Evolutionary conservation across 2,113 vertebrate genomes (phyloP), one percentile per base, ranked within the genome.

Genomic region (Chascanopsetta lugubris): DNA sequence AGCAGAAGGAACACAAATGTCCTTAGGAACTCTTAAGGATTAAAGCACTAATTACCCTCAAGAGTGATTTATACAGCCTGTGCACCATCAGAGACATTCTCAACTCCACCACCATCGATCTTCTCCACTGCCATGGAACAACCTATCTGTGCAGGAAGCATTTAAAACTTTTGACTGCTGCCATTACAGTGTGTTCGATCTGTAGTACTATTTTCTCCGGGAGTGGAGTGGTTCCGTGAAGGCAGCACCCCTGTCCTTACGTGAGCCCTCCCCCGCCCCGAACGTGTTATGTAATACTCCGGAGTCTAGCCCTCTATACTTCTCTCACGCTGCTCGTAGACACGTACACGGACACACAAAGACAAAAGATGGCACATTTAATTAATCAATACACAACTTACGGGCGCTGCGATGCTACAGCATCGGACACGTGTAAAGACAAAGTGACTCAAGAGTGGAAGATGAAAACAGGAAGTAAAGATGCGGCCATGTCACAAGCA

Each of bases 231-330:
- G 40, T 55, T 75, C 45, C 45, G 0, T 58, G 62, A 79, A 74
- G 40, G 63, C 60, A 77, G 6, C 80, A 61, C 9, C 25, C 27
- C 3, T 9, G 38, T 42, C 38, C 38, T n/a, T n/a, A 42, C 15
- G 38, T 42, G 17, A 11, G 15, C 38, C 12, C 38, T 18, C 46
- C 8, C 21, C 2, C 40, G 6, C 55, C 29, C 32, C 6, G 10
- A 30, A 11, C n/a, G 0, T 40, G 69, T 92, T 92, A 92, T 86
- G 85, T 79, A 92, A 91, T 77, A 54, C 48, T 61, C 86, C 85
- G 42, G 25, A 76, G 43, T 56, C 55, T 60, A 21, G 53, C 72
- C 61, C 69, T 63, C 30, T 38, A 38, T 15, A 38, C 8, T 36
- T 71, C 77, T 75, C 68, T 55, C 47, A 47, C 70, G 57, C 27